These are phyloP conservation scores for Coenonympha glycerion DNA, from an alignment of 2,888 invertebrate genomes.

Conservation along the genomic window DNA sequence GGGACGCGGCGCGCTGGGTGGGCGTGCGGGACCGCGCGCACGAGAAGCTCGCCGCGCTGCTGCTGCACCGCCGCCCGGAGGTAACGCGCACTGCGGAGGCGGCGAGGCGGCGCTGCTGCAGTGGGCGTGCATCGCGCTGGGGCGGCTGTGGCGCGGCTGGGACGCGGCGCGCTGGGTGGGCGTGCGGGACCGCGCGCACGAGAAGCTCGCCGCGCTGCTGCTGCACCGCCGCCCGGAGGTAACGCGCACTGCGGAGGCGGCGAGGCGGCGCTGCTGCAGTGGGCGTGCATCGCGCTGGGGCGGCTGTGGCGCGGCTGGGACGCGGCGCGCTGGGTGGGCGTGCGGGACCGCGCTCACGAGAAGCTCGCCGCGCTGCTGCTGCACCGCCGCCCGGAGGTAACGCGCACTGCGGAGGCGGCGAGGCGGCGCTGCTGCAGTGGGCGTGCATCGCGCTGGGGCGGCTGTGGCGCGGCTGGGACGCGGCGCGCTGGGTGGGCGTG, in stretches of 20 bases:
- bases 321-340: slow-evolving; percentile 94
- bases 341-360: slow-evolving; percentile 95
- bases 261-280: slow-evolving; percentile 85
- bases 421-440: slow-evolving; percentile 89
- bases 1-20: slow-evolving; percentile 93
- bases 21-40: slow-evolving; percentile 97
- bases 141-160: too few species aligned
- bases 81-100: slow-evolving; percentile 90
- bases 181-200: too few species aligned
- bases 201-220: too few species aligned
- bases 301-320: slow-evolving; percentile 93
- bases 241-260: too few species aligned
- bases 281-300: slow-evolving; percentile 95
- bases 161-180: too few species aligned
- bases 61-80: slow-evolving; percentile 90
- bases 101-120: slow-evolving; percentile 93
- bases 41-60: slow-evolving; percentile 90
- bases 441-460: too few species aligned
- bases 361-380: slow-evolving; percentile 88
- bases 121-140: too few species aligned
- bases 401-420: slow-evolving; percentile 92
- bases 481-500: too few species aligned
- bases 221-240: too few species aligned
- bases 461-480: too few species aligned
- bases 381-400: slow-evolving; percentile 90